phyloP scores from a whole-genome alignment of 1,140 invertebrate genomes.

The Drosophila santomea region DNA sequence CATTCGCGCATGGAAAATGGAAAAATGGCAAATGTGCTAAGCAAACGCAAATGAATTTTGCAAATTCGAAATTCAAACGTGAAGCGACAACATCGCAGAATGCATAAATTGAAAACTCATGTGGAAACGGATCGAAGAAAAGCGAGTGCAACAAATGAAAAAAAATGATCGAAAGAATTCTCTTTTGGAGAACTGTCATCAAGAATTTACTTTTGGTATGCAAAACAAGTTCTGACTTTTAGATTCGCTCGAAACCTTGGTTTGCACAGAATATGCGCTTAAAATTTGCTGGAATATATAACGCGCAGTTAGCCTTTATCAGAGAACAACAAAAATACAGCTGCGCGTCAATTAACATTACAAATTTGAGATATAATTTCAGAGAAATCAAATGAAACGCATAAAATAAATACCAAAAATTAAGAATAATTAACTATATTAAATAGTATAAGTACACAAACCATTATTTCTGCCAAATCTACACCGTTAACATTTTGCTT shows the following conservation, averaged over 20 bases:
- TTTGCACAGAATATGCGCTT: constrained; percentile 19
- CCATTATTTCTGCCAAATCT: constrained; percentile 2
- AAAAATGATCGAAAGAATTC: constrained; percentile 44
- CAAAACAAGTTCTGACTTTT: constrained; percentile 53
- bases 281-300: constrained; percentile 15
- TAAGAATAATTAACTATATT: too few relatives aligned
- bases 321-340: background rate
- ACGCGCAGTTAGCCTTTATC: constrained; percentile 4
- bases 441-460: too few relatives aligned
- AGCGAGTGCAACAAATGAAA: constrained; percentile 8
- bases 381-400: too few relatives aligned
- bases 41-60: constrained; percentile 74
- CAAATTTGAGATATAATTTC: background rate
- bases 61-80: constrained; percentile 73
- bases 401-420: too few relatives aligned
- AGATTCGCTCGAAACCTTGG: constrained; percentile 37
- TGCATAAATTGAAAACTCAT: constrained; percentile 53
- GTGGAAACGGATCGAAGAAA: constrained; percentile 39
- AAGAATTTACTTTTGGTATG: constrained; percentile 46
- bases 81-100: constrained; percentile 56
- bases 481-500: constrained; percentile 25
- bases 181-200: constrained; percentile 42
- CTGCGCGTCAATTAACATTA: background rate
- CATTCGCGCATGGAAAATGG: constrained; percentile 68
- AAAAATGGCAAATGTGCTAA: constrained; percentile 71